Evolutionary conservation across 2,113 vertebrate species (phyloP), one percentile per base, ranked within the genome.

Genomic region (Neodon shergylaensis): DNA sequence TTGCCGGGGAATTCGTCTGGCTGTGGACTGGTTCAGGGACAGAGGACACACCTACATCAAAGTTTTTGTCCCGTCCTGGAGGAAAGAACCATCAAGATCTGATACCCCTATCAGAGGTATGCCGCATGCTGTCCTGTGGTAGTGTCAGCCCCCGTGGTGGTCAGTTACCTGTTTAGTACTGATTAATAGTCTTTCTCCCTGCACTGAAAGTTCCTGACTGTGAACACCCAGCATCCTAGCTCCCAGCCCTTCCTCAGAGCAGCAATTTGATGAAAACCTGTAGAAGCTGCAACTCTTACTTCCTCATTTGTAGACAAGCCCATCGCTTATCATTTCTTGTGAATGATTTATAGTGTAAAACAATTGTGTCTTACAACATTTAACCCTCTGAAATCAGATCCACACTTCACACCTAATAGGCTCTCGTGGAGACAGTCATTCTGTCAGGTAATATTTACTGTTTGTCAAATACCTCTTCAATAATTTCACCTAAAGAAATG

Each of bases 31-130:
- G 99, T 99, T 99, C 98, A 98, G 98, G 98, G 97, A 99, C 52
- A 98, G 98, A 96, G 99, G 99, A 8, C 98, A 99, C 92, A 98
- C 98, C 0, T 98, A 99, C 98, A 99, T 99, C 98, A 99, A 99
- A 0, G 99, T 99, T 89, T 99, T 99, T 84, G 99, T 99, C 3
- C 99, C 99, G 0, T 98, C 99, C 91, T 99, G 99, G 99, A 99
- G 99, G 97, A 99, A 99, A 97, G 99, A 99, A 26, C 98, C 98
- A 44, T 96, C 99, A 0, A 98, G 99, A 68, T 98, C 98, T 4
- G 99, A 99, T 24, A 98, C 98, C 3, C 99, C 99, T 6, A 99
- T 99, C 52, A 98, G 99, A 98, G 99, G 99, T 99, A 97, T 87
- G 98, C 22, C 1, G 0, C 0, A 1, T 3, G 0, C 52, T 21